phyloP scores from a whole-genome alignment of 64 coral and sea anemone genomes.

The Dendronephthya gigantea region DNA sequence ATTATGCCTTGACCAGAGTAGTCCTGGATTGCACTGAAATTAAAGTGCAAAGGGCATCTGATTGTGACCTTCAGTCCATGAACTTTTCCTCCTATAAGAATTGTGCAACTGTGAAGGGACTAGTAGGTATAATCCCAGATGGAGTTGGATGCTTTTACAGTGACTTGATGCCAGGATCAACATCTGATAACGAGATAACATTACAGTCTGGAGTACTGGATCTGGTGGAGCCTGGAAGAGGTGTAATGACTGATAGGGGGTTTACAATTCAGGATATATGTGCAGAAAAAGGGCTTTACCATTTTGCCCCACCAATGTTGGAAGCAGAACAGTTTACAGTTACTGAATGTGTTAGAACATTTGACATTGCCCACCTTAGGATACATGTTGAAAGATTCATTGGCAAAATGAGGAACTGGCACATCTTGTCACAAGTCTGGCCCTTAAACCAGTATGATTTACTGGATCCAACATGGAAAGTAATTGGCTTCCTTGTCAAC shows the following conservation, averaged over 20 bases:
- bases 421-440: slow-evolving; percentile 1
- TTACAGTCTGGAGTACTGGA: neutral
- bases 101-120: slow-evolving; percentile 39
- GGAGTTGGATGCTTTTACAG: slow-evolving; percentile 34
- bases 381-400: slow-evolving; percentile 43
- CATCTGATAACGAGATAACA: slow-evolving; percentile 33
- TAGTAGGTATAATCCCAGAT: slow-evolving; percentile 28
- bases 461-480: neutral
- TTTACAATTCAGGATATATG: slow-evolving; percentile 34
- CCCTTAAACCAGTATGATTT: slow-evolving; percentile 8
- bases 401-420: slow-evolving; percentile 25
- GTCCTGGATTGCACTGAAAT: slow-evolving; percentile 39
- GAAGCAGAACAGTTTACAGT: neutral
- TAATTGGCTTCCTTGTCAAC: slow-evolving; percentile 17
- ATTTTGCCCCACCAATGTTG: slow-evolving; percentile 1
- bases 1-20: slow-evolving; percentile 10
- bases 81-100: too few species aligned
- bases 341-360: slow-evolving; percentile 18
- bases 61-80: slow-evolving; percentile 29
- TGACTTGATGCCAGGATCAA: slow-evolving; percentile 45
- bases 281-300: slow-evolving; percentile 5
- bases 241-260: slow-evolving; percentile 41
- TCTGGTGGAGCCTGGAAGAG: slow-evolving; percentile 12
- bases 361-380: slow-evolving; percentile 33
- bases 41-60: slow-evolving; percentile 33